Evolutionary conservation across 2,888 invertebrate species (phyloP), one percentile per base, ranked within the genome.

Genomic region (Latrodectus hesperus): DNA sequence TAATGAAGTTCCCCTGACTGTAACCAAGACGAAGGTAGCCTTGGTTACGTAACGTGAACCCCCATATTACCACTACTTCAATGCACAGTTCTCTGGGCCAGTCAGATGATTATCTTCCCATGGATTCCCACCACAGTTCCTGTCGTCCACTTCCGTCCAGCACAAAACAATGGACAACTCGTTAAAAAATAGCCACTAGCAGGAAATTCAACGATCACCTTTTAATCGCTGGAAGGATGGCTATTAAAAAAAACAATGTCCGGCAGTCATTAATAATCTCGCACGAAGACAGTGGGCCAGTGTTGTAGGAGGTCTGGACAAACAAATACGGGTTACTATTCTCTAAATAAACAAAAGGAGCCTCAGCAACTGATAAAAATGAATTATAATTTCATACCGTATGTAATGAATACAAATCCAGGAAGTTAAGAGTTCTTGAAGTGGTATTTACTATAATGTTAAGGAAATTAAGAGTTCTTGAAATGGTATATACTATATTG

Each of bases 131-230:
- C n/a, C 60, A 49, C 81, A 71, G 70, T 78, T 74, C 68, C 78
- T 68, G 78, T 75, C 64, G 51, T 22, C 26, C 73, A 17, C 26
- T 70, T 70, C 78, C 70, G 78, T 53, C 60, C 68, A 70, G 38
- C 17, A 14, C 17, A 51, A 51, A 55, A 80, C 80, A 80, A 80
- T 80, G 65, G 80, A 3, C 71, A 26, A 60, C 80, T 80, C 72
- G 80, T 80, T 80, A 80, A 80, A 77, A 80, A 80, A 71, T 64
- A 79, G 52, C 17, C 17, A 49, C 51, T 49, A 53, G 52, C 73
- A 9, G 73, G 53, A 73, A 73, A 73, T 52, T 73, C 52, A 70
- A 52, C 26, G 26, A 17, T n/a, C 70, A 68, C 22, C 17, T 9
- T 17, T 26, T 78, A 65, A 76, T 76, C 55, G 70, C 38, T 17